phyloP scores from a whole-genome alignment of 64 coral and sea anemone species.

The Actinia tenebrosa region DNA sequence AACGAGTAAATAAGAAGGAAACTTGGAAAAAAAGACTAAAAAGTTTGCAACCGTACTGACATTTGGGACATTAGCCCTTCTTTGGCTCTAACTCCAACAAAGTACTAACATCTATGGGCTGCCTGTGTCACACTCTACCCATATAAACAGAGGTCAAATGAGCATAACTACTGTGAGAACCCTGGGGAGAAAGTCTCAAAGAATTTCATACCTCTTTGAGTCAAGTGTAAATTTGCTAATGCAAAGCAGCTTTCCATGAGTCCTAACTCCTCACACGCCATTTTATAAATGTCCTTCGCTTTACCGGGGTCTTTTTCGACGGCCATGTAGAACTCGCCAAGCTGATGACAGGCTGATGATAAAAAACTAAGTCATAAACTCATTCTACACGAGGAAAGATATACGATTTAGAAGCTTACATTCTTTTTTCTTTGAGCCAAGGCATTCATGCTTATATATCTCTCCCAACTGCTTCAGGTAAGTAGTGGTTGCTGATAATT shows the following conservation, averaged over 20 bases:
- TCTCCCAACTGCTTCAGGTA: constrained; percentile 72
- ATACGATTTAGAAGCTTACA: constrained; percentile 39
- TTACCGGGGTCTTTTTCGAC: constrained; percentile 69
- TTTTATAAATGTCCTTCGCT: constrained; percentile 79
- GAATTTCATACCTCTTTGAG: constrained; percentile 63
- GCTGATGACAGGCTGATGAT: constrained; percentile 81
- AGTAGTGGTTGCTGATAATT: constrained; percentile 44
- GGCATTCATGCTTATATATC: constrained; percentile 91
- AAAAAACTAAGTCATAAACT: not conserved
- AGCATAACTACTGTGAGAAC: too few relatives aligned
- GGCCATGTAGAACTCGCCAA: constrained; percentile 89
- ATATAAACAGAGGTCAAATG: not conserved
- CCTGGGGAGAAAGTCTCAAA: too few relatives aligned
- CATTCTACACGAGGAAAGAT: not conserved
- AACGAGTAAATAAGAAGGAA: too few relatives aligned
- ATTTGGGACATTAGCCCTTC: too few relatives aligned
- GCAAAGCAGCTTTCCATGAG: constrained; percentile 91
- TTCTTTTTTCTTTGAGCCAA: constrained; percentile 76
- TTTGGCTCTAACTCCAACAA: too few relatives aligned
- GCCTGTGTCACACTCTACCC: not conserved
- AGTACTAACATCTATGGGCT: not conserved
- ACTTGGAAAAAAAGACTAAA: too few relatives aligned
- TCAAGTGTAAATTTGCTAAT: constrained; percentile 79
- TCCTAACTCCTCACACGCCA: constrained; percentile 79
- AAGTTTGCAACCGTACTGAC: too few relatives aligned